Conservation (phyloP, 2,888 invertebrate species). For the Xiphydria camelus region DNA sequence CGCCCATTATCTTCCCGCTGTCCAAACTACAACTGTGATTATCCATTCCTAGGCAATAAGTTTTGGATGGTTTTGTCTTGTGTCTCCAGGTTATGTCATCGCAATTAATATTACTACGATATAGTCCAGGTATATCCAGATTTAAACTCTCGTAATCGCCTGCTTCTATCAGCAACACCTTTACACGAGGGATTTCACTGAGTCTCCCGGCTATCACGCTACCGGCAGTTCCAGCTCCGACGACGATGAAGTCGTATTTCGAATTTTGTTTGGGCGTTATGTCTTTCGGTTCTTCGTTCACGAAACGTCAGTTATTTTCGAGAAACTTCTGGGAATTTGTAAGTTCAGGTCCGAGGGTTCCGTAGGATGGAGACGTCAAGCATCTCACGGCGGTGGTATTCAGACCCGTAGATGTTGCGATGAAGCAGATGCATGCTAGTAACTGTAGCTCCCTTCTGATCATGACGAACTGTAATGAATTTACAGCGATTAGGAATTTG, state of each 20-base stretch:
- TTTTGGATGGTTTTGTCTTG: constrained; percentile 75
- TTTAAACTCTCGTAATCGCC: constrained; percentile 69
- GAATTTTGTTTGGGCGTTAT: constrained; percentile 56
- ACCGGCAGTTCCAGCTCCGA: constrained; percentile 82
- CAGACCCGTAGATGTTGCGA: no score
- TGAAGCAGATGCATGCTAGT: no score
- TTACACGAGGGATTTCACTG: constrained; percentile 71
- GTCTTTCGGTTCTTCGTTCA: constrained; percentile 62
- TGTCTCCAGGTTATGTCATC: constrained; percentile 77
- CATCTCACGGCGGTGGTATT: no score
- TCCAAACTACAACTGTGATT: constrained; percentile 51
- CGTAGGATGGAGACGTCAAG: no score
- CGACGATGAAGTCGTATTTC: constrained; percentile 76
- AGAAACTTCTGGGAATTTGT: no score
- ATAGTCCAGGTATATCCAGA: constrained; percentile 77
- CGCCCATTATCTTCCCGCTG: constrained; percentile 79
- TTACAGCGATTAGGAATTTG: no score
- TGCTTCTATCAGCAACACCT: constrained; percentile 73
- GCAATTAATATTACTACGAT: constrained; percentile 72
- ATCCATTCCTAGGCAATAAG: constrained; percentile 66
- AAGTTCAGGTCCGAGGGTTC: no score
- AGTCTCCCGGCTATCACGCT: constrained; percentile 75
- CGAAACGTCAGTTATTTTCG: no score
- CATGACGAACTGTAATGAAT: no score
- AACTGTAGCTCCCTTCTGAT: no score